Base-by-base conservation (phyloP, 2,888 invertebrate species). In the Ypsolopha sequella region DNA sequence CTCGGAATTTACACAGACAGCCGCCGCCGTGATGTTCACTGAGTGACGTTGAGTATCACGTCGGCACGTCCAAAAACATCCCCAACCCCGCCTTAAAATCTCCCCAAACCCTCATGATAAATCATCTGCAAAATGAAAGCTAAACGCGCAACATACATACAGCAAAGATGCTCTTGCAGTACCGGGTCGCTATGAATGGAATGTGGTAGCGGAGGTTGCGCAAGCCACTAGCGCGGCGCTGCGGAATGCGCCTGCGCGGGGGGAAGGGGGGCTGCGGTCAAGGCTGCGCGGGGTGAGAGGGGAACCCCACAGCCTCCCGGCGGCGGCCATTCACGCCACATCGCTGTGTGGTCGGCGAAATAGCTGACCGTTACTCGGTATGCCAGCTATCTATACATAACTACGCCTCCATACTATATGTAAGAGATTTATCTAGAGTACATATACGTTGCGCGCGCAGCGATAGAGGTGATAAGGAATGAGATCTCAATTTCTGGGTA, bases 1-100 rank as follows among this genome's bases (percentile, higher is more conserved):
- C 79, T 65, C 64, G 72, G 82, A 80, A 80, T 79, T 77, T 73
- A 79, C 79, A 76, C 70, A 70, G 76, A 61, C 73, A 13, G 11
- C 80, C 71, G 70, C 76, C 76, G 80, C 70, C 76, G 74, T 80
- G 75, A 77, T 80, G 84, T 80, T 80, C 73, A 76, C 72, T 70
- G 77, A 80, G 70, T 82, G 82, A 81, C 81, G 77, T 78, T 78
- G 75, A 74, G 80, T 82, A 80, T 80, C 80, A 77, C 75, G 80
- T 74, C 76, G 72, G 24, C 80, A 80, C 79, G 74, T 74, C 65
- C 76, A 80, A 81, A 84, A 76, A 64, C 65, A 68, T 73, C 72
- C 68, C 75, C 70, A 24, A 24, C 24, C 24, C 24, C 24, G 24
- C 24, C 24, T 24, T 4, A 24, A 24, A 24, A 24, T 2, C 24